Conservation (phyloP, 2,113 vertebrate species). For the Fregetta grallaria region DNA sequence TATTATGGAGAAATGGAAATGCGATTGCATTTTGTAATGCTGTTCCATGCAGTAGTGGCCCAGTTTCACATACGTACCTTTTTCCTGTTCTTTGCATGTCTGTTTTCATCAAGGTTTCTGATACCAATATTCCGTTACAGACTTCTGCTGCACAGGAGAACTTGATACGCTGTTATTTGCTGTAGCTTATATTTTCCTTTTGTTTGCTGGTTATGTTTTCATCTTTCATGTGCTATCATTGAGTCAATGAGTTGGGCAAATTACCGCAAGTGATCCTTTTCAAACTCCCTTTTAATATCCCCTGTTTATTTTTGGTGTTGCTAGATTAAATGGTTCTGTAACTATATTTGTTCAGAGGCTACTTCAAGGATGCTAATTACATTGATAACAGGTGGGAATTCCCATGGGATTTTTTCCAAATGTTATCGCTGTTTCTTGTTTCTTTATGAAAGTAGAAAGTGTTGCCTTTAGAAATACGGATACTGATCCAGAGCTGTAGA, state of each 20-base stretch:
- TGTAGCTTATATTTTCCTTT: not conserved
- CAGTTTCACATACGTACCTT: not conserved
- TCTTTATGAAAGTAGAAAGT: not conserved
- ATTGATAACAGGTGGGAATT: slow-evolving; percentile 44
- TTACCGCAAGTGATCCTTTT: not conserved
- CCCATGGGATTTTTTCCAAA: slow-evolving; percentile 26
- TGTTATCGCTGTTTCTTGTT: not conserved
- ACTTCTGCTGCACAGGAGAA: not conserved
- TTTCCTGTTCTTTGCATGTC: not conserved
- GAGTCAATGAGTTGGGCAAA: not conserved
- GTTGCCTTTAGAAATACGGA: not conserved
- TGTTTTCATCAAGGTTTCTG: not conserved
- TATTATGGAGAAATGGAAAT: not conserved
- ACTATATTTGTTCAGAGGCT: not conserved
- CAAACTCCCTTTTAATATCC: not conserved
- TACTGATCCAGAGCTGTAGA: not conserved
- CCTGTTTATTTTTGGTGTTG: not conserved
- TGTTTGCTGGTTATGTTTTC: not conserved
- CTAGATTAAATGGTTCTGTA: slow-evolving; percentile 36
- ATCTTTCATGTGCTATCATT: not conserved
- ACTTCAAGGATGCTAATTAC: slow-evolving; percentile 11
- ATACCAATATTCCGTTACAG: not conserved
- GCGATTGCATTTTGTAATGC: not conserved
- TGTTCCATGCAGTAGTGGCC: not conserved
- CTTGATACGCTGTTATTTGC: not conserved